phyloP scores from a whole-genome alignment of 1,140 invertebrate genomes.

The Antheraea mylitta region DNA sequence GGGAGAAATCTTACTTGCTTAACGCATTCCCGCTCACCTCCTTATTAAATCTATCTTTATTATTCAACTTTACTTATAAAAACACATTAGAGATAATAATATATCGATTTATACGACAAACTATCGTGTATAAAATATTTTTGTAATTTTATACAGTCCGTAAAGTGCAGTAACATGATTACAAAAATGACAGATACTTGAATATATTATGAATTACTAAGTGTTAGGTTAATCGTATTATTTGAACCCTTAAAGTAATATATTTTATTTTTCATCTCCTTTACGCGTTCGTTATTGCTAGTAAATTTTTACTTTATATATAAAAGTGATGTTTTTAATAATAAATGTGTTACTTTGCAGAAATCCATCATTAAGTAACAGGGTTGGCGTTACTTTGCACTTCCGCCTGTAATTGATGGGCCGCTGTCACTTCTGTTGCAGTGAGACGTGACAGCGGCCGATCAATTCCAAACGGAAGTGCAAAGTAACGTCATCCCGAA shows the following conservation, averaged over 20 bases:
- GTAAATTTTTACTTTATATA: too few relatives aligned
- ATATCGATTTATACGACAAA: slow-evolving; percentile 1
- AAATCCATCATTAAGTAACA: too few relatives aligned
- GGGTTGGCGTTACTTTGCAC: too few relatives aligned
- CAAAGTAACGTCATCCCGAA: too few relatives aligned
- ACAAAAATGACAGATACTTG: not conserved
- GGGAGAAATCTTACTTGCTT: slow-evolving; percentile 22
- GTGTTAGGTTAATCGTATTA: not conserved
- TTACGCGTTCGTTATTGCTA: too few relatives aligned
- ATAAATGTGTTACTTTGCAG: too few relatives aligned
- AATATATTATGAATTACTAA: not conserved
- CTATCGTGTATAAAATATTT: not conserved
- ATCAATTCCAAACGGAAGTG: too few relatives aligned
- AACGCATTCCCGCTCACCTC: slow-evolving; percentile 4
- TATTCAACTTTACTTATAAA: slow-evolving; percentile 5
- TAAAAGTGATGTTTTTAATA: too few relatives aligned
- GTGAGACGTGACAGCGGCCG: too few relatives aligned
- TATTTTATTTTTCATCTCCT: too few relatives aligned
- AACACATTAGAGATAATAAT: slow-evolving; percentile 11
- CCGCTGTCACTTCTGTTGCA: too few relatives aligned
- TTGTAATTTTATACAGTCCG: not conserved
- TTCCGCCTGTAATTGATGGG: too few relatives aligned
- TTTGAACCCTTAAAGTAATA: not conserved
- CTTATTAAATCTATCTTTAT: slow-evolving; percentile 4
- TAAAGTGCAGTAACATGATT: not conserved